These are phyloP conservation scores for Candidula unifasciata DNA, from an alignment of 2,888 invertebrate species.

Conservation along the genomic window DNA sequence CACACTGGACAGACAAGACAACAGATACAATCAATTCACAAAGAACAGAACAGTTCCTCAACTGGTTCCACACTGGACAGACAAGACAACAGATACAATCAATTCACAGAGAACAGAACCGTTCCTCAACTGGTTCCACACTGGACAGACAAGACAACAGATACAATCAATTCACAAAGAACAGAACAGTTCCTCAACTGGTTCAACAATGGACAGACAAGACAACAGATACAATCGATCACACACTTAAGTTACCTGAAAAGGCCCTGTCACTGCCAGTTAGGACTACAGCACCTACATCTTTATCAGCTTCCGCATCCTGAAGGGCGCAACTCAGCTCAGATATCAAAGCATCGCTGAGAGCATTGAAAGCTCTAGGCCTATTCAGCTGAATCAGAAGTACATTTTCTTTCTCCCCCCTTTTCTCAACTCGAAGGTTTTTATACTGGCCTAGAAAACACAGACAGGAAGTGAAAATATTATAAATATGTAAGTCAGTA, in stretches of 20 bases:
- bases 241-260: conserved; percentile 79
- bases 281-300: conserved; percentile 88
- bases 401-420: conserved; percentile 92
- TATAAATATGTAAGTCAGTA: background rate
- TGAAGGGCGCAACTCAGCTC: conserved; percentile 82
- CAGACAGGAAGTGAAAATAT: background rate
- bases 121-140: too few species aligned
- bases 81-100: too few species aligned
- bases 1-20: too few species aligned
- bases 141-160: too few species aligned
- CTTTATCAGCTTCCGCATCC: conserved; percentile 69
- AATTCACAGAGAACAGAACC: too few species aligned
- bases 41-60: too few species aligned
- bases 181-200: too few species aligned
- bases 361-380: conserved; percentile 96
- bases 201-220: too few species aligned
- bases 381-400: conserved; percentile 94
- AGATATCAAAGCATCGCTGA: conserved; percentile 91
- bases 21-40: too few species aligned
- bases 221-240: too few species aligned
- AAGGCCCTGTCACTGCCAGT: conserved; percentile 91
- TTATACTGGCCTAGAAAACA: conserved; percentile 80
- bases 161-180: too few species aligned
- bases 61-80: too few species aligned
- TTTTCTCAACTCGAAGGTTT: conserved; percentile 88